phyloP scores from a whole-genome alignment of 2,113 vertebrate genomes.

The Otolemur garnettii region DNA sequence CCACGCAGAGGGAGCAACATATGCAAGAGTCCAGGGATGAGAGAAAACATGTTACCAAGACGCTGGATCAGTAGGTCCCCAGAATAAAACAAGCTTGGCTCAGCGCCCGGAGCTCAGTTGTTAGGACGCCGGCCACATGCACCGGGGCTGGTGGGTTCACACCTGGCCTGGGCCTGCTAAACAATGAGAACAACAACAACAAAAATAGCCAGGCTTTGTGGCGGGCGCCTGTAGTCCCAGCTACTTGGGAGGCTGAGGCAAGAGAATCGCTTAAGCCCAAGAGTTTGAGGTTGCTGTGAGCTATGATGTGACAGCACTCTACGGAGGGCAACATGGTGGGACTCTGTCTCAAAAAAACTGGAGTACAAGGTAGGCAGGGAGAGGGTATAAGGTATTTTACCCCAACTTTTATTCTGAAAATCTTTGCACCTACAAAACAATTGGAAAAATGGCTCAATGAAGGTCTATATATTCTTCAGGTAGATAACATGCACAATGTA shows the following conservation, averaged over 20 bases:
- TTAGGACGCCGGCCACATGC: too few species aligned
- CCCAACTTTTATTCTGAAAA: neutral
- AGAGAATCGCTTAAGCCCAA: too few species aligned
- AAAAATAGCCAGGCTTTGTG: too few species aligned
- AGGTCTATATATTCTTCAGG: neutral
- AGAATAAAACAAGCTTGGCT: neutral
- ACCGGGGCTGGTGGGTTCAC: too few species aligned
- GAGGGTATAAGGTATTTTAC: neutral
- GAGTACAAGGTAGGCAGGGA: neutral
- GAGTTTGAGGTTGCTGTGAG: too few species aligned
- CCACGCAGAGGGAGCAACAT: neutral
- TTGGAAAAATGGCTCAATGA: neutral
- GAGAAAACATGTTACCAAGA: constrained; percentile 5
- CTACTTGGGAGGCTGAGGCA: too few species aligned
- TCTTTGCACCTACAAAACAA: neutral
- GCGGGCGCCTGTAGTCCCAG: too few species aligned
- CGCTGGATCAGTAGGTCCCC: neutral
- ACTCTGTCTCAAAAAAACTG: neutral
- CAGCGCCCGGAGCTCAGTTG: too few species aligned
- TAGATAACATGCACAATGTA: neutral
- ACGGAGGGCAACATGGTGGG: too few species aligned
- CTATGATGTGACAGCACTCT: too few species aligned
- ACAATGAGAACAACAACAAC: too few species aligned
- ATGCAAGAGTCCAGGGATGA: neutral
- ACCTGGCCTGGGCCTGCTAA: too few species aligned